Percentiles rank a stretch among this genome's conserved stretches.
Evolutionary conservation across 2,797 vertebrate species (phyloP).

Genomic region (Oreochromis mossambicus): DNA sequence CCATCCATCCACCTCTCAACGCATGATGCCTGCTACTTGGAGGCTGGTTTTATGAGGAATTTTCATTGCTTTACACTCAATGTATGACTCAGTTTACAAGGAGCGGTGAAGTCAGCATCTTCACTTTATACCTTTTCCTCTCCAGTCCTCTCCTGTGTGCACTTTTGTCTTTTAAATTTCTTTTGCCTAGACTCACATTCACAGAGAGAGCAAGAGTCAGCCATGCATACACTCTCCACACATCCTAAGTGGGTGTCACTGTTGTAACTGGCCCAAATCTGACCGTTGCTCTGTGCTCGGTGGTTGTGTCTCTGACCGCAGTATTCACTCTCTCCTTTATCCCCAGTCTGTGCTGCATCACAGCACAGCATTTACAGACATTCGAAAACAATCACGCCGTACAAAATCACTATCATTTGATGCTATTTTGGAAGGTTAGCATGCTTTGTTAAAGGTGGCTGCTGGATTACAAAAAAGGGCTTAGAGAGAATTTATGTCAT

Average conservation of each 20-base stretch:
- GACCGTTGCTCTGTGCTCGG: constrained; percentile 62
- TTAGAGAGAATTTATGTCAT: constrained; percentile 10
- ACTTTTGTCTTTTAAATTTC: constrained; percentile 58
- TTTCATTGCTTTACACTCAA: constrained; percentile 71
- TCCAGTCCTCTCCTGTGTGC: constrained; percentile 35
- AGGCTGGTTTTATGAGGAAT: constrained; percentile 63
- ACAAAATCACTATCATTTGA: constrained; percentile 53
- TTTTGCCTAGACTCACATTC: not conserved
- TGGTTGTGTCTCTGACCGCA: constrained; percentile 57
- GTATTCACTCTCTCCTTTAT: constrained; percentile 52
- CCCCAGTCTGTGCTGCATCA: constrained; percentile 43
- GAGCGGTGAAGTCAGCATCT: constrained; percentile 68
- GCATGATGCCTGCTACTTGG: constrained; percentile 45
- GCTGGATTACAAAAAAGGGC: constrained; percentile 20
- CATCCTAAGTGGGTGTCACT: constrained; percentile 75
- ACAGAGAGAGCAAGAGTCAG: constrained; percentile 4
- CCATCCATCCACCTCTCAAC: constrained; percentile 34
- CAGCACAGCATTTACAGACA: constrained; percentile 48
- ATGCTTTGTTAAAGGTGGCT: constrained; percentile 37
- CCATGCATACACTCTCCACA: constrained; percentile 46
- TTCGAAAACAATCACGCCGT: constrained; percentile 28
- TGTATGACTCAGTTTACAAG: constrained; percentile 71
- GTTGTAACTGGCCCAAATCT: constrained; percentile 70
- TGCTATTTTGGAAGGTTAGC: constrained; percentile 33
- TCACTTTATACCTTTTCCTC: constrained; percentile 55